Conservation (phyloP, 2,113 vertebrate genomes). For the Neopipo cinnamomea region DNA sequence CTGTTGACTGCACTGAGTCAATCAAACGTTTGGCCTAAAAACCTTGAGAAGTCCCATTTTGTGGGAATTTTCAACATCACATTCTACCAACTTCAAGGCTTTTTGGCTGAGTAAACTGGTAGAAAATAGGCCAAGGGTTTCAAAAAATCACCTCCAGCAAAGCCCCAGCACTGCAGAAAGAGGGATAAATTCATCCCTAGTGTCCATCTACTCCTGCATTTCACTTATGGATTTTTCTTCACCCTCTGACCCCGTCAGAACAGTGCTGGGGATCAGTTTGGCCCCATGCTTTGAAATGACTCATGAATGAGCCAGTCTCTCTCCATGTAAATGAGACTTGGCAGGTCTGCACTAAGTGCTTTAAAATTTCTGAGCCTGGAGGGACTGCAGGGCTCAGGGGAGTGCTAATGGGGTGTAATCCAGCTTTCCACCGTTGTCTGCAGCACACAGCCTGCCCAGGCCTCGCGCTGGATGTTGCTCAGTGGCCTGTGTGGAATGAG, state of each 20-base stretch:
- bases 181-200: neutral
- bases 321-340: slow-evolving; percentile 28
- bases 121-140: slow-evolving; percentile 9
- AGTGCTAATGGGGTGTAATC: slow-evolving; percentile 13
- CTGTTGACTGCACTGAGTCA: neutral
- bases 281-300: slow-evolving; percentile 26
- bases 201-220: neutral
- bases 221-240: neutral
- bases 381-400: neutral
- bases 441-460: neutral
- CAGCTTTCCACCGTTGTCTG: neutral
- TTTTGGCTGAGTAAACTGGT: neutral
- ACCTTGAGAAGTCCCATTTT: neutral
- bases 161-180: neutral
- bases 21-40: neutral
- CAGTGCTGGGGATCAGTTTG: slow-evolving; percentile 22
- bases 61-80: neutral
- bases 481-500: slow-evolving; percentile 42
- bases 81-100: neutral
- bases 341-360: slow-evolving; percentile 42
- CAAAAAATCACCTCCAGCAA: slow-evolving; percentile 19
- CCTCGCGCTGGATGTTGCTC: neutral
- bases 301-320: slow-evolving; percentile 15
- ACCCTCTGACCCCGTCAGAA: slow-evolving; percentile 41
- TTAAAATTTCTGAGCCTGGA: neutral